These are phyloP conservation scores for Helarctos malayanus DNA, from an alignment of 2,797 vertebrate genomes.

Conservation along the genomic window DNA sequence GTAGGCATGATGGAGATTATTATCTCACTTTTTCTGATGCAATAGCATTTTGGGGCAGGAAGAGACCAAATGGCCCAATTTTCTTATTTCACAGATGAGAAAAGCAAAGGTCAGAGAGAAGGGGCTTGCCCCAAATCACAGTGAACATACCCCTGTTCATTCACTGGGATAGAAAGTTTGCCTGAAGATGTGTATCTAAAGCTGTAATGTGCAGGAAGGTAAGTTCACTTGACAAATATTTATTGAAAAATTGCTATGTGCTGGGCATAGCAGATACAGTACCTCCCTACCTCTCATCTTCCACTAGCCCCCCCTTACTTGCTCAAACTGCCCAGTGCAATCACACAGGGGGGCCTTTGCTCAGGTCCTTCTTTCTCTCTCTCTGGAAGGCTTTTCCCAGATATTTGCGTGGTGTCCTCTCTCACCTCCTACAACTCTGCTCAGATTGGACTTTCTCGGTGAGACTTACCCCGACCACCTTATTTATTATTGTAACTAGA, in stretches of 20 bases:
- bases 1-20: background rate
- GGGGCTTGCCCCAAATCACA: background rate
- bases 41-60: background rate
- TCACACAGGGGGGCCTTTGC: background rate
- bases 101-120: background rate
- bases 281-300: background rate
- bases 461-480: background rate
- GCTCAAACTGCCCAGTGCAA: background rate
- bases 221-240: background rate
- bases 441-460: background rate
- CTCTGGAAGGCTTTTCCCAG: background rate
- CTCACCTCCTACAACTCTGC: background rate
- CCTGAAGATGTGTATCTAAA: background rate
- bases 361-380: background rate
- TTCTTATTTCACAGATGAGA: background rate
- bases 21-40: background rate
- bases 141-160: background rate
- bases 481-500: background rate
- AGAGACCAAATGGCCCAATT: background rate
- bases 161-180: background rate
- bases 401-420: background rate
- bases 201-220: background rate
- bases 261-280: background rate
- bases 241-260: background rate
- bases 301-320: too few species aligned